A percentile compares a stretch with the other conserved stretches of the same genome.
Evolutionary conservation across 92 coral and sea anemone genomes (phyloP).

Genomic region (Pocillopora grandis): DNA sequence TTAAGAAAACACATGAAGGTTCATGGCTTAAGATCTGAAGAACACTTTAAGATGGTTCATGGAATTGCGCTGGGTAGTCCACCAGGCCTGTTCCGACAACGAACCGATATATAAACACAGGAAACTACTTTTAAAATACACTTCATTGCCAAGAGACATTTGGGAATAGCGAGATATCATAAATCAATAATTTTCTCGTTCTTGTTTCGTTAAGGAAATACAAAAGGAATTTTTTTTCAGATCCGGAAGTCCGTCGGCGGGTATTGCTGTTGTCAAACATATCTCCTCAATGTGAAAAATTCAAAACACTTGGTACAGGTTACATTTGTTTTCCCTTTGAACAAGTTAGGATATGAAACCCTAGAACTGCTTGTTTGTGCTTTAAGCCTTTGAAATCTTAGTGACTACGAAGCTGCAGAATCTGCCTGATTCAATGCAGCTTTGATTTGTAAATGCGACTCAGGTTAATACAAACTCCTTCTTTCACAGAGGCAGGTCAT

Average conservation of each 20-base stretch:
- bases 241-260: slow-evolving; percentile 4
- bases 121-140: neutral
- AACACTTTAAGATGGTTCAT: slow-evolving; percentile 39
- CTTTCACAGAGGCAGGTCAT: no score
- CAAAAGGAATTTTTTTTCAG: slow-evolving; percentile 1
- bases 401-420: neutral
- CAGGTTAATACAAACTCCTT: no score
- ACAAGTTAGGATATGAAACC: slow-evolving; percentile 11
- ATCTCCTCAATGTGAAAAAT: slow-evolving; percentile 27
- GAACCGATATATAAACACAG: slow-evolving; percentile 29
- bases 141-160: neutral
- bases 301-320: slow-evolving; percentile 28
- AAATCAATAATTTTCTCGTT: neutral
- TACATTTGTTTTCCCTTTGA: neutral
- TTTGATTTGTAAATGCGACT: neutral
- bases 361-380: neutral
- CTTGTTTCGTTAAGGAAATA: neutral
- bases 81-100: slow-evolving; percentile 24
- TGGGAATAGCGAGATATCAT: neutral
- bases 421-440: neutral
- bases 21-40: slow-evolving; percentile 71
- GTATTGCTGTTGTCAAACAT: neutral
- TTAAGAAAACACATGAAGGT: slow-evolving; percentile 95
- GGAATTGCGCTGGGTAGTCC: slow-evolving; percentile 20
- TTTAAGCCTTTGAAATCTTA: neutral